Evolutionary conservation across 2,113 vertebrate genomes (phyloP), one percentile per base, ranked within the genome.

Genomic region (Peromyscus polionotus): DNA sequence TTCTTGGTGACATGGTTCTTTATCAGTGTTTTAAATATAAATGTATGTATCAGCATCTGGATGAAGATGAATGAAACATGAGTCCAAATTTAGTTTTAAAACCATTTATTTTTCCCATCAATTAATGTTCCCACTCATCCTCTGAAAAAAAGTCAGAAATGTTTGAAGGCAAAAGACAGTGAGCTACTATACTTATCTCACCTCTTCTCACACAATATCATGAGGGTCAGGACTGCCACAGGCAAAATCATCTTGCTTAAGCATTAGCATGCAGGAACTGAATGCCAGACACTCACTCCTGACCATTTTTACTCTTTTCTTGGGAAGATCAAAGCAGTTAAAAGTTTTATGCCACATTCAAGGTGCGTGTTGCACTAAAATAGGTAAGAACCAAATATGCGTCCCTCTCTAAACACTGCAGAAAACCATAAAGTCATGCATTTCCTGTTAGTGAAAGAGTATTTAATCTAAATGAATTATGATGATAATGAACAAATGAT

Each of bases 231-330:
- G 22, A 65, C 0, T 6, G 13, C 75, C 48, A 0, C 2, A 33
- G n/a, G 57, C 31, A 93, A 88, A 97, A n/a, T 80, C 54, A 88
- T 45, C 45, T 67, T n/a, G 54, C 22, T 63, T 72, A 61, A 36
- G 2, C 22, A 76, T 90, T 92, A 80, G 61, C 16, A 48, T 24
- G 26, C 24, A 57, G 22, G 68, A 28, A 3, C 36, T 33, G 36
- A 85, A n/a, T 63, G 8, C 1, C 45, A 42, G 79, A 1, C 13
- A 33, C 26, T 88, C 51, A 65, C 61, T 42, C 9, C 13, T 54
- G 39, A 19, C 31, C n/a, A 24, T 28, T 2, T n/a, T 42, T 68
- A 70, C 59, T 54, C 45, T 63, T 39, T 72, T 73, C 24, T 61
- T 10, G 5, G 42, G 36, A 68, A 93, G 80, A 87, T 63, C 45